Percentiles rank a stretch among this genome's conserved stretches.
These are phyloP conservation scores for Brachystomella parvula DNA, from an alignment of 1,140 invertebrate species.

Conservation along the genomic window DNA sequence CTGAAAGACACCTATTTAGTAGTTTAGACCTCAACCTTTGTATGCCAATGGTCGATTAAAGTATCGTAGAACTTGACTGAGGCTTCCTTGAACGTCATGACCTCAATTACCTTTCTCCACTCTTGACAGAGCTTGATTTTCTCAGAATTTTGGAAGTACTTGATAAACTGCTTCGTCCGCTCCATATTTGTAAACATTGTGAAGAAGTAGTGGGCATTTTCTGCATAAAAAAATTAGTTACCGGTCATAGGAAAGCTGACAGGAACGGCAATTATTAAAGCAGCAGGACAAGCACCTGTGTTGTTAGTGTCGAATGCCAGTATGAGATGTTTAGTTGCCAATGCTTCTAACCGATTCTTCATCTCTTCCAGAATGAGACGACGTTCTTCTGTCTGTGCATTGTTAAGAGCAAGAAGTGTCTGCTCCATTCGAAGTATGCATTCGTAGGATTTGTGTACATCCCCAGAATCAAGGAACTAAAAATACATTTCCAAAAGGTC, in stretches of 20 bases:
- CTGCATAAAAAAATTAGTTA: slow-evolving; percentile 17
- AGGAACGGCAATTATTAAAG: neutral
- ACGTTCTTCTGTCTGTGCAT: slow-evolving; percentile 26
- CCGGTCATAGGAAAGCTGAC: no score
- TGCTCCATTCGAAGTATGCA: slow-evolving; percentile 37
- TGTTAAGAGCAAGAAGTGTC: slow-evolving; percentile 29
- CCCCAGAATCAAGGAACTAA: slow-evolving; percentile 34
- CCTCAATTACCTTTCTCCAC: slow-evolving; percentile 33
- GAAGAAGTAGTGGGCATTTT: slow-evolving; percentile 35
- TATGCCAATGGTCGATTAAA: slow-evolving; percentile 32
- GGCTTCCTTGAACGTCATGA: slow-evolving; percentile 33
- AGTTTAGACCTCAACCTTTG: slow-evolving; percentile 26
- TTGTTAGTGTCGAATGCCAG: slow-evolving; percentile 38
- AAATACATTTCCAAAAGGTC: neutral
- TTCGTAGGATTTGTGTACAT: slow-evolving; percentile 36
- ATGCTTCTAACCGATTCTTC: slow-evolving; percentile 37
- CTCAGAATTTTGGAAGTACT: slow-evolving; percentile 37
- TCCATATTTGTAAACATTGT: slow-evolving; percentile 36
- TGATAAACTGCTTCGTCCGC: slow-evolving; percentile 30
- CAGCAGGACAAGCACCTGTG: slow-evolving; percentile 17
- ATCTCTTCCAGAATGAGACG: slow-evolving; percentile 36
- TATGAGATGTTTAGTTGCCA: slow-evolving; percentile 37
- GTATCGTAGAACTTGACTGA: slow-evolving; percentile 30
- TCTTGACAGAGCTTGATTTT: slow-evolving; percentile 34
- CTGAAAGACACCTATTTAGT: neutral